phyloP scores from a whole-genome alignment of 2,888 invertebrate species.

The Prosapia bicincta region DNA sequence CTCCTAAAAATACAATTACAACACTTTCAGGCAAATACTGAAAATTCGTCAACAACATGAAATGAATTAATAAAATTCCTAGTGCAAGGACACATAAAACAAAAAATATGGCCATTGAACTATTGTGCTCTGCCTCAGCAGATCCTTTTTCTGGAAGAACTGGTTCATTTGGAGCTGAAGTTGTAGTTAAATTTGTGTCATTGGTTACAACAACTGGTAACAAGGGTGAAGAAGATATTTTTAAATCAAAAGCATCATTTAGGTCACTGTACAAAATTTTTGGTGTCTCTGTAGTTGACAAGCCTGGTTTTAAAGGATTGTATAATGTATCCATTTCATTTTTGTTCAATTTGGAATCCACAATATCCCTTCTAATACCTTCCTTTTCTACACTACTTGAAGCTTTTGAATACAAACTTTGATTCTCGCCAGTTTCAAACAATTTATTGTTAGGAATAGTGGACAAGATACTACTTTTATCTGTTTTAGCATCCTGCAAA shows the following conservation, averaged over 20 bases:
- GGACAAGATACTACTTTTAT: background rate
- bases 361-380: background rate
- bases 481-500: background rate
- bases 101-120: slow-evolving; percentile 97
- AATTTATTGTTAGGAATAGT: background rate
- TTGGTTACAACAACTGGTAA: slow-evolving; percentile 13
- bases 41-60: slow-evolving; percentile 92
- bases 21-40: slow-evolving; percentile 97
- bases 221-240: slow-evolving; percentile 4
- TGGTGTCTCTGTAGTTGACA: background rate
- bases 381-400: background rate
- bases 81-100: slow-evolving; percentile 92
- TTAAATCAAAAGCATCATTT: background rate
- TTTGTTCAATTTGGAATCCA: background rate
- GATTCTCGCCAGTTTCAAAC: background rate
- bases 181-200: slow-evolving; percentile 42
- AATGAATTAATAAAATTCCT: slow-evolving; percentile 90
- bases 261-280: background rate
- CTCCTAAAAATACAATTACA: slow-evolving; percentile 93
- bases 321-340: background rate
- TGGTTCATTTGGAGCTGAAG: slow-evolving; percentile 63
- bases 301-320: background rate
- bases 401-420: background rate
- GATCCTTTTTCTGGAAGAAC: slow-evolving; percentile 85
- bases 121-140: slow-evolving; percentile 94